phyloP scores from a whole-genome alignment of 2,797 vertebrate genomes.

The Macropus fuliginosus region DNA sequence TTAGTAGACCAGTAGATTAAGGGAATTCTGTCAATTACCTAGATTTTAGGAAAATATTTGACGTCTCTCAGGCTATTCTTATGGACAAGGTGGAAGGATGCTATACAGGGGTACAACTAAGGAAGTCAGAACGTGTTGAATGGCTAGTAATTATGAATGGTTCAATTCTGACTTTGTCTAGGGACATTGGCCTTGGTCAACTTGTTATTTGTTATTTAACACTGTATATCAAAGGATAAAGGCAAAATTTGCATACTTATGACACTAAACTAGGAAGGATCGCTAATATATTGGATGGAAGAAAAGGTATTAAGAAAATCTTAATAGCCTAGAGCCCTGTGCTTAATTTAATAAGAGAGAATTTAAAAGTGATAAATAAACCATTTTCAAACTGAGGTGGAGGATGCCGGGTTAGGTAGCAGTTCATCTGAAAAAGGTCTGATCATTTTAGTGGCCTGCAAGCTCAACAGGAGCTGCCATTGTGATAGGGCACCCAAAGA shows the following conservation, averaged over 20 bases:
- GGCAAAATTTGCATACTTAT: background rate
- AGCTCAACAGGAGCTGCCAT: background rate
- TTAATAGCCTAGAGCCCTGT: background rate
- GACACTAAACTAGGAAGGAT: background rate
- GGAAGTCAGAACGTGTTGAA: background rate
- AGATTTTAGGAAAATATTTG: background rate
- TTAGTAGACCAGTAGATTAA: background rate
- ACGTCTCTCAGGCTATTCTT: background rate
- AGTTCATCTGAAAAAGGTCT: background rate
- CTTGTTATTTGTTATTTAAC: background rate
- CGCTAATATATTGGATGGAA: background rate
- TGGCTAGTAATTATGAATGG: background rate
- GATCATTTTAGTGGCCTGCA: background rate
- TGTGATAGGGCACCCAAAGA: constrained; percentile 5
- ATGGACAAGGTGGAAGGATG: background rate
- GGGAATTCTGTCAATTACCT: background rate
- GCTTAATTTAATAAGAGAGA: background rate
- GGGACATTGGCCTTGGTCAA: background rate
- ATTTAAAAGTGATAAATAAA: background rate
- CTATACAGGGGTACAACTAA: background rate
- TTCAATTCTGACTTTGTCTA: background rate
- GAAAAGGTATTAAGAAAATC: background rate
- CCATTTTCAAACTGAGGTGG: background rate
- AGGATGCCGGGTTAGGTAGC: background rate
- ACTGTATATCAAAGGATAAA: background rate